A percentile compares a stretch with the other conserved stretches of the same genome.
These are phyloP conservation scores for Hemicordylus capensis DNA, from an alignment of 2,113 vertebrate genomes.

Conservation along the genomic window DNA sequence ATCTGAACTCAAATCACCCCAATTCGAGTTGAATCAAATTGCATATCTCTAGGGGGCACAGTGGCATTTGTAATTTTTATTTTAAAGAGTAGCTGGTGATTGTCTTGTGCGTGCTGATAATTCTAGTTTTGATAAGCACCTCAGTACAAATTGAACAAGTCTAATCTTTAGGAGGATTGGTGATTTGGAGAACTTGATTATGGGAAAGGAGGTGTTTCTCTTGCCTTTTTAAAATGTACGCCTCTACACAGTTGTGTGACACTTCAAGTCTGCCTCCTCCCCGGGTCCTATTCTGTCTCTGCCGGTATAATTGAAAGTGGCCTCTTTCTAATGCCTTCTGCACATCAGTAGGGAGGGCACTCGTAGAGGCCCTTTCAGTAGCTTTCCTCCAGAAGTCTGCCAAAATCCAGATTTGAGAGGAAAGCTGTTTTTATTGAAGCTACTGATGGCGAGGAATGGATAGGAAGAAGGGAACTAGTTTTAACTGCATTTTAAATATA, in stretches of 20 bases:
- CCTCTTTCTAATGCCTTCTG: not conserved
- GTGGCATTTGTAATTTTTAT: not conserved
- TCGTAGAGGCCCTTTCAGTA: not conserved
- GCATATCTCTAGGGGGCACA: no score
- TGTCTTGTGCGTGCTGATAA: not conserved
- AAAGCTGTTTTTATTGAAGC: not conserved
- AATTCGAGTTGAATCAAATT: no score
- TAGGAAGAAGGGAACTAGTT: not conserved
- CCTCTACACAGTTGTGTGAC: not conserved
- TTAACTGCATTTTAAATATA: not conserved
- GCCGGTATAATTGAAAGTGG: not conserved
- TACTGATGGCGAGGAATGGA: not conserved
- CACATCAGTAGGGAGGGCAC: not conserved
- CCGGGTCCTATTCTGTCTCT: not conserved
- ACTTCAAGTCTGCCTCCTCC: not conserved
- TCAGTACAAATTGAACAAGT: not conserved
- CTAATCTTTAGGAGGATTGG: not conserved
- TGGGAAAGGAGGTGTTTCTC: not conserved
- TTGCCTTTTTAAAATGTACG: not conserved
- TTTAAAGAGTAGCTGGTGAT: not conserved
- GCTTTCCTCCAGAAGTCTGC: not conserved
- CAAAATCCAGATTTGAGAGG: not conserved
- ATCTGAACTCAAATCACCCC: no score
- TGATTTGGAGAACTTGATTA: not conserved
- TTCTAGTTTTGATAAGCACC: not conserved